Percentiles rank a stretch among this genome's conserved stretches.
These are phyloP conservation scores for Pristionchus exspectatus DNA, from an alignment of 2,888 invertebrate species.

Conservation along the genomic window DNA sequence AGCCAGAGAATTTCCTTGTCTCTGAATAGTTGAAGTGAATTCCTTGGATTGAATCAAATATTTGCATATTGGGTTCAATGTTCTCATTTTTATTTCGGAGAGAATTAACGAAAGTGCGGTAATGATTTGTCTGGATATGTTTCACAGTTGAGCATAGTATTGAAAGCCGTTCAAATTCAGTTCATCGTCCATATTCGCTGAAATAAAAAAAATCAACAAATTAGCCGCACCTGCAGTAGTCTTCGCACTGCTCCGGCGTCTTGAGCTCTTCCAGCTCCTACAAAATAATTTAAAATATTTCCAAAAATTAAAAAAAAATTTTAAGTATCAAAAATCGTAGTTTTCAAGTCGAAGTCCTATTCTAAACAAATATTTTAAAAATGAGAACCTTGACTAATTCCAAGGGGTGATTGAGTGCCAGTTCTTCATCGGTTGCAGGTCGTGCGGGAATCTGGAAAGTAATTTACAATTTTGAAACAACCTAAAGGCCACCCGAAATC, in stretches of 20 bases:
- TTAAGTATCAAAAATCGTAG: neutral
- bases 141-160: neutral
- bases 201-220: no score
- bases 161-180: neutral
- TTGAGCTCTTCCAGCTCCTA: constrained; percentile 59
- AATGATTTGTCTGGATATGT: neutral
- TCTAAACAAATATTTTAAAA: no score
- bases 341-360: no score
- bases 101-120: neutral
- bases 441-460: constrained; percentile 65
- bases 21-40: constrained; percentile 41
- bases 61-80: no score
- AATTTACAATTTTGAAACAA: neutral
- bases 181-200: no score
- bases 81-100: neutral
- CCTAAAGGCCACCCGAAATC: neutral
- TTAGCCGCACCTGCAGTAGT: constrained; percentile 61
- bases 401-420: constrained; percentile 65
- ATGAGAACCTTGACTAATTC: constrained; percentile 59
- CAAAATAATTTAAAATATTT: neutral
- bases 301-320: neutral
- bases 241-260: constrained; percentile 65
- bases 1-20: constrained; percentile 70
- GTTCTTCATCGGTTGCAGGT: constrained; percentile 67
- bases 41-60: neutral